Evolutionary conservation across 2,797 vertebrate genomes (phyloP).

Genomic region (Lagocephalus sceleratus): DNA sequence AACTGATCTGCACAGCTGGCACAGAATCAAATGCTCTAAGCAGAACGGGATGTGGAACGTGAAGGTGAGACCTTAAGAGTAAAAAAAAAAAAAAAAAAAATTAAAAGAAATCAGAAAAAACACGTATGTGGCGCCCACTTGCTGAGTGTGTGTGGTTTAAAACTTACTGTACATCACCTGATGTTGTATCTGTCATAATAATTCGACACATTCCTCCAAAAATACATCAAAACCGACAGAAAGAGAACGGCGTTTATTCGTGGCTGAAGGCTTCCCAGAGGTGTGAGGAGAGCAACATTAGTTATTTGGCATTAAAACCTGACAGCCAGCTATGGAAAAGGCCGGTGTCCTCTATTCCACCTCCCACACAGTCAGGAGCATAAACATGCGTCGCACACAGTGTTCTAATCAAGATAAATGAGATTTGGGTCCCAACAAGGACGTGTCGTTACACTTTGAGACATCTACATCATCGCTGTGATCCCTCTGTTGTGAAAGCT

Average conservation of each 20-base stretch:
- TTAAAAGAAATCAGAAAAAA: too few species aligned
- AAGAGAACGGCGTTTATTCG: background rate
- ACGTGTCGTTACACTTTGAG: slow-evolving; percentile 39
- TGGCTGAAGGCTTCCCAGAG: slow-evolving; percentile 24
- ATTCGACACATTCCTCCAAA: slow-evolving; percentile 28
- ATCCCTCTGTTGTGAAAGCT: slow-evolving; percentile 24
- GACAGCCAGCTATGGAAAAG: slow-evolving; percentile 35
- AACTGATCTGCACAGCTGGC: slow-evolving; percentile 42
- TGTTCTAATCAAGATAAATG: slow-evolving; percentile 52
- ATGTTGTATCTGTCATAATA: slow-evolving; percentile 23
- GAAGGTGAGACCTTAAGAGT: slow-evolving; percentile 36
- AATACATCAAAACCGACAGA: slow-evolving; percentile 4
- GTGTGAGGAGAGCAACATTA: slow-evolving; percentile 17
- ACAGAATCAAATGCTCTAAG: slow-evolving; percentile 43
- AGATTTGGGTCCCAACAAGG: slow-evolving; percentile 35
- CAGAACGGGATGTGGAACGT: slow-evolving; percentile 32
- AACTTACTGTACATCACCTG: too few species aligned
- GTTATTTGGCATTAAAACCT: slow-evolving; percentile 30
- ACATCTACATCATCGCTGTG: slow-evolving; percentile 46
- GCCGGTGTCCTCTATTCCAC: slow-evolving; percentile 40
- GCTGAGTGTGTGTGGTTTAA: too few species aligned
- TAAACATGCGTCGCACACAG: slow-evolving; percentile 7
- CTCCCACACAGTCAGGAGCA: slow-evolving; percentile 14
- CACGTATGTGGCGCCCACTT: slow-evolving; percentile 31
- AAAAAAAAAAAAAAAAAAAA: background rate